Evolutionary conservation across 2,888 invertebrate genomes (phyloP), one percentile per base, ranked within the genome.

Genomic region (Dynastes grantii): DNA sequence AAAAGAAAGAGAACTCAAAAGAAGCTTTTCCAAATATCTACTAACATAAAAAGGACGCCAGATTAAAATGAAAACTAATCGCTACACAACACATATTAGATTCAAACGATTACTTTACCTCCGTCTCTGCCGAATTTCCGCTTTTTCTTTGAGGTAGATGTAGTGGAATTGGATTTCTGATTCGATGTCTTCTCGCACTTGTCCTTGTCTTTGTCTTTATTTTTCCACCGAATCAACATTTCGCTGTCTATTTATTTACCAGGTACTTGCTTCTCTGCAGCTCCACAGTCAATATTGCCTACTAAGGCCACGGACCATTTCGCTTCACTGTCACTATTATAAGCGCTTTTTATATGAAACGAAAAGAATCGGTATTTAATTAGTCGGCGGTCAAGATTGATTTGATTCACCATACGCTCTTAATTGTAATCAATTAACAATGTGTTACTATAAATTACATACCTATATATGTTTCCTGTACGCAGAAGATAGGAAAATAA

Each of bases 151-250:
- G 93, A 92, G 79, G 92, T 91, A 67, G 89, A 89, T 76, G 90
- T 90, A 80, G 90, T 89, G 79, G 90, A 90, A 84, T 84, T 86
- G 76, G 87, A 86, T 83, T 89, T 88, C 83, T 88, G 88, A 75
- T 81, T 84, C 32, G 88, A 85, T 65, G 91, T 90, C 85, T 92
- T 92, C 81, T 91, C 90, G 81, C 88, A 85, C 85, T 91, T 89
- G 81, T 90, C 91, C 89, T 94, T 95, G 86, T 94, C 92, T 89
- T 95, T 95, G 89, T 95, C 95, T 91, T 95, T 95, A 88, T 94
- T 95, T 89, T 95, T 95, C 95, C 95, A 95, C 86, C 95, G 94
- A 86, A 94, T 95, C 88, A 95, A 90, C 95, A 95, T 95, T 88
- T 73, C 78, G 78, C 70, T 78, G 76, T 40, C 58, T 58, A 37